Base-by-base conservation (phyloP, 2,888 invertebrate genomes). In the Rhamphomyia laevipes region DNA sequence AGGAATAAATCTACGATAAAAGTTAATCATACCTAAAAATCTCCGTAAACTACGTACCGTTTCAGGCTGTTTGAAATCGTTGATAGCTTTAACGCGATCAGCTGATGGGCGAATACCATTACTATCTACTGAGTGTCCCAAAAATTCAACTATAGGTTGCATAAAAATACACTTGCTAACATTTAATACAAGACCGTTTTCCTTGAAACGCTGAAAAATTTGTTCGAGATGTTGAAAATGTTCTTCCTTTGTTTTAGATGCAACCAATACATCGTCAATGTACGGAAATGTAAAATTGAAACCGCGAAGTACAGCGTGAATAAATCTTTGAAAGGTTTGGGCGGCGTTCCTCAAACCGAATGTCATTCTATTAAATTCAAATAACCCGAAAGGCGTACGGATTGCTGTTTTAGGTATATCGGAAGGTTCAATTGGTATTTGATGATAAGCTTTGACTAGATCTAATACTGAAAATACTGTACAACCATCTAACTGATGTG, bases 21-120 rank as follows among this genome's bases (percentile, higher is more conserved):
- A n/a, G n/a, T n/a, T n/a, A n/a, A n/a, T n/a, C n/a, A n/a, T n/a
- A 3, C 63, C 63, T 2, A 65, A 33, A 48, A 63, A 64, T 7
- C 57, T 43, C 30, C 35, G 21, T 10, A 68, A 50, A 17, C 58
- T 48, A 40, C 56, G 54, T 1, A 58, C 55, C 1, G 57, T 63
- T 15, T 37, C 43, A 2, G 63, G 65, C 17, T 45, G 50, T 2
- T 58, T 48, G 27, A 57, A 61, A 1, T 58, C 43, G 9, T 10
- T 15, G 2, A 66, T 61, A 2, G 59, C 61, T 27, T 61, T 46
- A 1, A 66, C 63, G 37, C 61, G 61, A 5, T 59, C 52, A 3
- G 54, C 49, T 15, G 62, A 49, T 3, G 67, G 67, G 31, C 49
- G 50, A 5, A 62, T 64, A 30, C 67, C 65, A 0, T 43, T 1